Percentiles rank a stretch among this genome's conserved stretches.
phyloP scores from a whole-genome alignment of 2,113 vertebrate genomes.

The Chascanopsetta lugubris region DNA sequence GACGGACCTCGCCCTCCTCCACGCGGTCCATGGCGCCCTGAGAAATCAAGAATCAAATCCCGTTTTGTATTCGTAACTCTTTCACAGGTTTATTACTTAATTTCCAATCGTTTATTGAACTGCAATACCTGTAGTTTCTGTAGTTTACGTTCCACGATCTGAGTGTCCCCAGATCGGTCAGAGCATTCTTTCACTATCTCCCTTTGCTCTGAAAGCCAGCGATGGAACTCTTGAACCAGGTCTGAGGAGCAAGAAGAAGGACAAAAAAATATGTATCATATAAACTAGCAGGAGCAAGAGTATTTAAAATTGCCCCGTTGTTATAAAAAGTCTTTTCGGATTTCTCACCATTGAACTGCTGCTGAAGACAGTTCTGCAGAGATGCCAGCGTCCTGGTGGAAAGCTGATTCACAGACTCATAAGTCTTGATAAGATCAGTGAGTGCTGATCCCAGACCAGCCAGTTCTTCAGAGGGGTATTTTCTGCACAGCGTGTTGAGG shows the following conservation, averaged over 20 bases:
- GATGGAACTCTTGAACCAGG: constrained; percentile 90
- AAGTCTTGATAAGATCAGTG: constrained; percentile 88
- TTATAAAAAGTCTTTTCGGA: not conserved
- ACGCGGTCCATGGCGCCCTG: constrained; percentile 88
- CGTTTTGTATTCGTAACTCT: constrained; percentile 12
- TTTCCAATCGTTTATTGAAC: not conserved
- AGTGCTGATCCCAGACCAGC: constrained; percentile 86
- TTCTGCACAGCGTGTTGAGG: constrained; percentile 91
- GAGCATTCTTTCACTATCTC: constrained; percentile 87
- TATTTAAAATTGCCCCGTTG: not conserved
- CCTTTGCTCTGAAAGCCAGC: constrained; percentile 89
- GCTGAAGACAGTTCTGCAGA: constrained; percentile 89
- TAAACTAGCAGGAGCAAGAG: not conserved
- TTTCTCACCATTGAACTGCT: constrained; percentile 88
- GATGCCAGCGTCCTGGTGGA: constrained; percentile 85
- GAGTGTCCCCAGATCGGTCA: constrained; percentile 89
- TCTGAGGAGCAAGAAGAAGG: constrained; percentile 70
- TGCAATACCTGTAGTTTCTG: constrained; percentile 89
- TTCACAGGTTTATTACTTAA: not conserved
- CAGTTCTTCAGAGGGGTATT: constrained; percentile 89
- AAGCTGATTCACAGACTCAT: constrained; percentile 90
- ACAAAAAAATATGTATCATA: not conserved
- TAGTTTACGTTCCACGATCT: constrained; percentile 88
- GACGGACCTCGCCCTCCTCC: constrained; percentile 86
- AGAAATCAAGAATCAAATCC: constrained; percentile 7